Percentiles rank a stretch among this genome's conserved stretches.
Conservation (phyloP, 2,888 invertebrate species). For the Sphaeridia pumilis region DNA sequence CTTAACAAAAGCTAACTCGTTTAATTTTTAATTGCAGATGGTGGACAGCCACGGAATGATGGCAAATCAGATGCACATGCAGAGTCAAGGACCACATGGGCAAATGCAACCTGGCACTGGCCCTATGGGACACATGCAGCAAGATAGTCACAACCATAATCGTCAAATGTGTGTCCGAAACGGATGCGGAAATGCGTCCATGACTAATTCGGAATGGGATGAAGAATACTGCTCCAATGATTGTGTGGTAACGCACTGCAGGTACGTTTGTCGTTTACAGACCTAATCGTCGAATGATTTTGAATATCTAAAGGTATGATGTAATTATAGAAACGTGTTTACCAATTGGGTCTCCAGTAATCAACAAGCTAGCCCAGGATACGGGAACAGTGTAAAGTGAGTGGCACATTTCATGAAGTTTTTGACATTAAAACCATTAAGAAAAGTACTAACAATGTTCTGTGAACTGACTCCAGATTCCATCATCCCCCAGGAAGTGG, state of each 20-base stretch:
- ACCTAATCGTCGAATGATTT: not conserved
- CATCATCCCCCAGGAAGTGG: constrained; percentile 17
- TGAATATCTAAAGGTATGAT: not conserved
- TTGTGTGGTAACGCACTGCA: constrained; percentile 46
- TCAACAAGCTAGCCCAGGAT: constrained; percentile 49
- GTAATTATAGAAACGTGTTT: constrained; percentile 65
- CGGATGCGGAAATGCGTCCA: constrained; percentile 43
- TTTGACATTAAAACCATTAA: not conserved
- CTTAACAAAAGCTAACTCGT: not conserved
- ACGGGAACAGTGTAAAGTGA: constrained; percentile 30
- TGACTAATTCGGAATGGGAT: constrained; percentile 44
- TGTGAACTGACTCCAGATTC: not conserved
- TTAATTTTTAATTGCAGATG: not conserved
- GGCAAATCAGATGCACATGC: constrained; percentile 29
- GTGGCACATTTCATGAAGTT: constrained; percentile 6
- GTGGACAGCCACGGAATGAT: constrained; percentile 24
- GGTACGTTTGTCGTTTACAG: constrained; percentile 38
- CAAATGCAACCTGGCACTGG: constrained; percentile 24
- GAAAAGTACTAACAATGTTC: not conserved
- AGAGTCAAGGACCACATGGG: constrained; percentile 19
- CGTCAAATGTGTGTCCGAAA: constrained; percentile 36
- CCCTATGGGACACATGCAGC: constrained; percentile 31
- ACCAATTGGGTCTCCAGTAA: constrained; percentile 78
- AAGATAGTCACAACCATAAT: constrained; percentile 31
- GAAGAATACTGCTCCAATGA: constrained; percentile 45